Evolutionary conservation across 2,888 invertebrate species (phyloP).

Genomic region (Drosophila mercatorum): DNA sequence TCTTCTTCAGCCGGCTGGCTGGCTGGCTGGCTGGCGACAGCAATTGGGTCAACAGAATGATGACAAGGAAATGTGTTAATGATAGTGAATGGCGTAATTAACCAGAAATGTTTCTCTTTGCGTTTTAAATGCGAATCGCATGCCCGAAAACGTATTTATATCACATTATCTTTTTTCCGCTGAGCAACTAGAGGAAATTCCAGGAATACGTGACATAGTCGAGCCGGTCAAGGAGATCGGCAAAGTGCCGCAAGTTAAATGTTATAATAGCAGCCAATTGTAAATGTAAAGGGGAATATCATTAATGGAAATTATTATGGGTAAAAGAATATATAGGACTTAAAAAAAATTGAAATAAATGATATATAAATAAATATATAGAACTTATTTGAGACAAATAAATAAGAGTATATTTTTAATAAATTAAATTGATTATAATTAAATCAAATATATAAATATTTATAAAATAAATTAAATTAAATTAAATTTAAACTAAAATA

Average conservation of each 20-base stretch:
- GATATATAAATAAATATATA: not conserved
- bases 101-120: conserved; percentile 50
- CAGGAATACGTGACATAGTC: conserved; percentile 30
- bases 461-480: too few species aligned
- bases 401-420: not conserved
- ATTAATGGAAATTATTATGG: not conserved
- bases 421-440: not conserved
- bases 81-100: conserved; percentile 71
- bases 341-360: not conserved
- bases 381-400: too few species aligned
- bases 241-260: not conserved
- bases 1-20: conserved; percentile 7
- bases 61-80: conserved; percentile 77
- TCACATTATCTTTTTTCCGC: conserved; percentile 14
- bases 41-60: conserved; percentile 71
- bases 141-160: conserved; percentile 33
- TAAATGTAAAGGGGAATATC: not conserved
- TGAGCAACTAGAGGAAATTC: conserved; percentile 50
- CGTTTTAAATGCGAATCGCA: conserved; percentile 44
- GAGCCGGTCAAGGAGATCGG: not conserved
- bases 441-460: not conserved
- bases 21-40: conserved; percentile 19
- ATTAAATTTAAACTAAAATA: too few species aligned
- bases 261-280: not conserved
- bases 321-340: not conserved